Conservation (phyloP, 2,797 vertebrate genomes). For the Gastrophryne carolinensis region DNA sequence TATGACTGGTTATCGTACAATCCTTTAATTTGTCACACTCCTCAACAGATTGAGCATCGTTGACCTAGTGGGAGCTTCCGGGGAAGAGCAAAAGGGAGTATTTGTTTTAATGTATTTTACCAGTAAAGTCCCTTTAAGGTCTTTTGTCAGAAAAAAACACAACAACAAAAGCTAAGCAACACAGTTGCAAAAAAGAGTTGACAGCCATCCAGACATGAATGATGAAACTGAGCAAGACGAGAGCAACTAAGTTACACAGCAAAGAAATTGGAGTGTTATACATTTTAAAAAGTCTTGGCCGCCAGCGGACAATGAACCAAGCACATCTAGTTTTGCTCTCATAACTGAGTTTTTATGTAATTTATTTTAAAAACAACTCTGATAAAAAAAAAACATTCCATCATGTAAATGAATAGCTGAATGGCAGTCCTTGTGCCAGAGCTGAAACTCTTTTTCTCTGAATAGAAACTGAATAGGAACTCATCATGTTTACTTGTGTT, state of each 20-base stretch:
- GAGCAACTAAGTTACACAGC: conserved; percentile 5
- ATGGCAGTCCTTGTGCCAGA: conserved; percentile 15
- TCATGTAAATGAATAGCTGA: conserved; percentile 38
- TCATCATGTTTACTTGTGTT: conserved; percentile 36
- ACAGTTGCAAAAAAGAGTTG: not conserved
- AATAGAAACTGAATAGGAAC: conserved; percentile 20
- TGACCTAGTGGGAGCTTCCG: no score
- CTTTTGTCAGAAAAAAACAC: no score
- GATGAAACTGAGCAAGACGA: conserved; percentile 33
- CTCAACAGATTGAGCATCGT: no score
- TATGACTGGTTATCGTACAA: no score
- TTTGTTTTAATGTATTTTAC: no score
- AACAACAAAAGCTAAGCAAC: not conserved
- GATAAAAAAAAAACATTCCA: conserved; percentile 38
- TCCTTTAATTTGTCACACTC: no score
- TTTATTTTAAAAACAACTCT: conserved; percentile 3
- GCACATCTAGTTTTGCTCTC: not conserved
- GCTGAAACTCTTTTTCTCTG: conserved; percentile 35
- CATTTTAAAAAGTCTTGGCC: conserved; percentile 21
- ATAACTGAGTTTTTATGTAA: conserved; percentile 37
- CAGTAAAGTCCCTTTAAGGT: no score
- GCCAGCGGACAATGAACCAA: conserved; percentile 1
- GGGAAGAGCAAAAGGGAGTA: no score
- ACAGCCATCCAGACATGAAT: conserved; percentile 18
- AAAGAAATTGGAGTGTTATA: not conserved